Percentiles rank a stretch among this genome's conserved stretches.
These are phyloP conservation scores for Malurus splendens DNA, from an alignment of 2,797 vertebrate species.

Conservation along the genomic window DNA sequence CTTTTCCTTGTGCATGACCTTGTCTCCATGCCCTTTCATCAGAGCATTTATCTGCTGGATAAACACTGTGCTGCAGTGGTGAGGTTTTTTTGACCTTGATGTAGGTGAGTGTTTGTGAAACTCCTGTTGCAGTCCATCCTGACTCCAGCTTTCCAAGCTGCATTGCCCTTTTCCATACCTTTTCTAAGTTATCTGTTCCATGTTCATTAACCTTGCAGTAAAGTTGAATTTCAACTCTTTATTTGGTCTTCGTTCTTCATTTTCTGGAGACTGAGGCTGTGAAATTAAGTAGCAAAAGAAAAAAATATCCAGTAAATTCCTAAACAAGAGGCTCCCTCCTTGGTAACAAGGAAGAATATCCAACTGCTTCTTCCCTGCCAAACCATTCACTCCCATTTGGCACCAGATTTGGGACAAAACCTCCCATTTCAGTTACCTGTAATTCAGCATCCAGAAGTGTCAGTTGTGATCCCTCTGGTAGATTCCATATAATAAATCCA, in stretches of 20 bases:
- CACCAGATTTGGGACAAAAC: background rate
- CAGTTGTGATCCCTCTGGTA: background rate
- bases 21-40: background rate
- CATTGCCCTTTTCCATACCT: background rate
- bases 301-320: background rate
- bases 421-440: background rate
- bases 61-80: background rate
- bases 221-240: background rate
- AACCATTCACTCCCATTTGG: background rate
- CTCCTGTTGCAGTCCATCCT: background rate
- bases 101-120: background rate
- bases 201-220: slow-evolving; percentile 7
- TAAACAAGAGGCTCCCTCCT: background rate
- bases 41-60: background rate
- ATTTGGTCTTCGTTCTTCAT: background rate
- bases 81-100: background rate
- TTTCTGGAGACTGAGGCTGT: background rate
- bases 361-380: background rate
- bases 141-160: background rate
- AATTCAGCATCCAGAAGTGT: background rate
- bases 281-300: background rate
- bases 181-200: background rate
- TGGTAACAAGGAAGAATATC: background rate
- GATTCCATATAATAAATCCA: background rate
- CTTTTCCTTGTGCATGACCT: background rate